Evolutionary conservation across 2,797 vertebrate species (phyloP).

Genomic region (Phoebastria nigripes): DNA sequence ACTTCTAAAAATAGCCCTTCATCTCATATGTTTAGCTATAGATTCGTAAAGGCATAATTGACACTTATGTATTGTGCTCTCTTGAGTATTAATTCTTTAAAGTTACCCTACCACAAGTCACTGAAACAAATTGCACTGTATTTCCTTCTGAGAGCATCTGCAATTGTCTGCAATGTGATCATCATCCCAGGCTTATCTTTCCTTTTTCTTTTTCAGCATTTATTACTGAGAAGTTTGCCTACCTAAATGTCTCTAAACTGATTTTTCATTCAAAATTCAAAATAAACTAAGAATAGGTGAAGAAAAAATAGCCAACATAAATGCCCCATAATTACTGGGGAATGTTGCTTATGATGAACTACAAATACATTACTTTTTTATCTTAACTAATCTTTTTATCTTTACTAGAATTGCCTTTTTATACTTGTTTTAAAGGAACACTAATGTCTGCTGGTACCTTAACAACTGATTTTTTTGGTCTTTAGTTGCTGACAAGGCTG

Average conservation of each 20-base stretch:
- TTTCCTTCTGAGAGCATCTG: not conserved
- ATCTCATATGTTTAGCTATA: not conserved
- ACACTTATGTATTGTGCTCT: not conserved
- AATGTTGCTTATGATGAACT: not conserved
- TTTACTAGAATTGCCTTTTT: not conserved
- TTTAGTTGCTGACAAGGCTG: not conserved
- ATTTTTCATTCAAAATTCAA: not conserved
- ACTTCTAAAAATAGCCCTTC: not conserved
- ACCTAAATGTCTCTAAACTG: not conserved
- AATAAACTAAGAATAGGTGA: not conserved
- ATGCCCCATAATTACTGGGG: not conserved
- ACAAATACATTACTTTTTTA: not conserved
- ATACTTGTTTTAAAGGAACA: not conserved
- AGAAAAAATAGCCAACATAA: not conserved
- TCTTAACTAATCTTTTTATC: not conserved
- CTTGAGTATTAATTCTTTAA: not conserved
- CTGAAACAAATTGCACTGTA: not conserved
- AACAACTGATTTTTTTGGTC: not conserved
- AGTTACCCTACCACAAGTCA: not conserved
- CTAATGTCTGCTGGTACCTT: not conserved
- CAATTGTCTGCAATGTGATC: not conserved
- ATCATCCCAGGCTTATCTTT: not conserved
- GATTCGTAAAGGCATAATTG: not conserved
- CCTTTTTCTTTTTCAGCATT: not conserved
- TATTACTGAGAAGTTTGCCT: not conserved